Percentiles rank a stretch among this genome's conserved stretches.
phyloP scores from a whole-genome alignment of 2,797 vertebrate species.

The Danio choprae region DNA sequence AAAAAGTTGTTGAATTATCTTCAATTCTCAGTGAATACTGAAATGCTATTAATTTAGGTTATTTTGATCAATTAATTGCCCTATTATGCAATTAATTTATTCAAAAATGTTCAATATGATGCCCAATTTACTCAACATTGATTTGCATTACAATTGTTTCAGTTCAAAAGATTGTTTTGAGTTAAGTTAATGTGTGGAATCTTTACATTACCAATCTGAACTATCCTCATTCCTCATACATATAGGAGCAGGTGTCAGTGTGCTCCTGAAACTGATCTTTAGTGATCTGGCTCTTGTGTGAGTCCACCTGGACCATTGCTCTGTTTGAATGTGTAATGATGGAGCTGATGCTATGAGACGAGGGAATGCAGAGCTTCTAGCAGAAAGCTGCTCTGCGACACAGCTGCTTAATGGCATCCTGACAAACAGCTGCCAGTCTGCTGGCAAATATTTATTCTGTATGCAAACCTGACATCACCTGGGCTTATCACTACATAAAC shows the following conservation, averaged over 20 bases:
- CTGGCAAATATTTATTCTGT: conserved; percentile 92
- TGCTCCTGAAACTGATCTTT: conserved; percentile 18
- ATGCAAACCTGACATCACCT: conserved; percentile 85
- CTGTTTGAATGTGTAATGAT: conserved; percentile 58
- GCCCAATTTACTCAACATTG: background rate
- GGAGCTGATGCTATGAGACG: conserved; percentile 78
- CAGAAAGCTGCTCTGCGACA: conserved; percentile 75
- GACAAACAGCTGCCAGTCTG: conserved; percentile 90
- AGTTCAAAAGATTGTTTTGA: background rate
- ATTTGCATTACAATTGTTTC: background rate
- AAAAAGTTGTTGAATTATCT: conserved; percentile 15
- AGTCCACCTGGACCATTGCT: conserved; percentile 30
- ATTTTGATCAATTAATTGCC: background rate
- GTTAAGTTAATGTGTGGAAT: conserved; percentile 4
- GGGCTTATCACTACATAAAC: conserved; percentile 86
- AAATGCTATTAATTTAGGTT: background rate
- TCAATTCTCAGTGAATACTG: background rate
- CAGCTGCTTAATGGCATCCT: conserved; percentile 91
- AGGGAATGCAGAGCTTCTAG: conserved; percentile 75
- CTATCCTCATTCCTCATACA: background rate
- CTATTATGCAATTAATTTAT: background rate
- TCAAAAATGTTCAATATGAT: background rate
- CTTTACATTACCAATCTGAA: background rate
- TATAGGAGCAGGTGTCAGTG: conserved; percentile 1
- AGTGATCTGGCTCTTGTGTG: conserved; percentile 19